These are phyloP conservation scores for Drosophila miranda DNA, from an alignment of 1,140 invertebrate genomes.

Conservation along the genomic window DNA sequence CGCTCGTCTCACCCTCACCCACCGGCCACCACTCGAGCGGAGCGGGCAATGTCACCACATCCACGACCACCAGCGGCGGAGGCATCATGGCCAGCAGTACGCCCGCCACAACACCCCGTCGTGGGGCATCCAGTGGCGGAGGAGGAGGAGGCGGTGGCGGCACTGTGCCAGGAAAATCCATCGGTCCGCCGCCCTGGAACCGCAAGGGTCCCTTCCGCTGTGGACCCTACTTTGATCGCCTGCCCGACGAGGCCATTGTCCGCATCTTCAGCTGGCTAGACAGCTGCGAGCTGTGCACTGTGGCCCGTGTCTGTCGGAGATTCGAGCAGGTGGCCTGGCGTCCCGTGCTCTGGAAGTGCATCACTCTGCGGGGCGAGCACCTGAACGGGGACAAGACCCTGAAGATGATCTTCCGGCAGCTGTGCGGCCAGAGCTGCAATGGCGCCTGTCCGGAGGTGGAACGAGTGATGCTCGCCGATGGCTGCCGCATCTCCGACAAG, in stretches of 20 bases:
- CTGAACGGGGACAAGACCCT: conserved; percentile 88
- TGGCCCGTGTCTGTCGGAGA: conserved; percentile 90
- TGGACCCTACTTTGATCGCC: conserved; percentile 82
- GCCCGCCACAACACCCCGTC: conserved; percentile 54
- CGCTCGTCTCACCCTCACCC: conserved; percentile 85
- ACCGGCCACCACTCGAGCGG: conserved; percentile 70
- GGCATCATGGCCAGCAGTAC: conserved; percentile 72
- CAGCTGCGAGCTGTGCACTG: conserved; percentile 89
- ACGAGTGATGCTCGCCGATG: conserved; percentile 88
- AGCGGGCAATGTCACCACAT: conserved; percentile 48
- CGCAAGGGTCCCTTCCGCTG: conserved; percentile 75
- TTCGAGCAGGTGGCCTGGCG: conserved; percentile 93
- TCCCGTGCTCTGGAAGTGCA: conserved; percentile 89
- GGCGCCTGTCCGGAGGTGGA: conserved; percentile 86
- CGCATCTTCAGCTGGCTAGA: conserved; percentile 89
- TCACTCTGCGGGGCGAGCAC: conserved; percentile 86
- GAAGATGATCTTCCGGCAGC: conserved; percentile 85
- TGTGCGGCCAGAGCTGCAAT: conserved; percentile 85
- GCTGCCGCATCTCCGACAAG: conserved; percentile 89
- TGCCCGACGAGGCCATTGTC: conserved; percentile 84
- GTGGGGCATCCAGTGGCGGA: conserved; percentile 39
- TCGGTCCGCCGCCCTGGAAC: conserved; percentile 75
- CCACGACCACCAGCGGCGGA: conserved; percentile 56
- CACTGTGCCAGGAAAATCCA: conserved; percentile 25
- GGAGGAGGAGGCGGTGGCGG: conserved; percentile 15